Evolutionary conservation across 2,113 vertebrate species (phyloP), one percentile per base, ranked within the genome.

Genomic region (Ceyx cyanopectus): DNA sequence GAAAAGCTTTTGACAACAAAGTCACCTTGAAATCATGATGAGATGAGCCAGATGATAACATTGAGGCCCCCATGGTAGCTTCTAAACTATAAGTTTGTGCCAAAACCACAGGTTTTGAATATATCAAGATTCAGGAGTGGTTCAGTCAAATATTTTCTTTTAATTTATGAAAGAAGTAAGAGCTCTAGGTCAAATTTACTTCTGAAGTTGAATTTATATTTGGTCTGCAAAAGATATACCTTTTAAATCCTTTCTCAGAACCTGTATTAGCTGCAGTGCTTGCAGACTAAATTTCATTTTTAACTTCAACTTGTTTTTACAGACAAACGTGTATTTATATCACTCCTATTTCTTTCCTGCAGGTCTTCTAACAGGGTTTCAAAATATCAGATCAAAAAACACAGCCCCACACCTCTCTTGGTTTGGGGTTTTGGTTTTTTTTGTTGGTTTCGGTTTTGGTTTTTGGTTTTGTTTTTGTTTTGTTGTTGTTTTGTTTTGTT

Each of bases 61-160:
- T 78, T 62, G 13, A 93, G 23, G 67, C 10, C 11, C 6, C 7
- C 0, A 0, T 29, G 6, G 14, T 68, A 61, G 34, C 43, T 87
- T 85, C 27, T 70, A 40, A 87, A 62, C 22, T 60, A 2, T 29
- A 57, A 54, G 16, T 63, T 67, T 60, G 7, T 88, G 29, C 51
- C 34, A 34, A 62, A 67, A 30, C 5, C 60, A 70, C 26, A 56
- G 46, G 10, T 77, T 85, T 83, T 77, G n/a, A 90, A 63, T 16
- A 12, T 22, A 56, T 12, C 41, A 81, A 84, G 74, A 75, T 91
- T 93, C 20, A 43, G 12, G 46, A 73, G 30, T 70, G 5, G 18
- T 70, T 80, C 26, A 62, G n/a, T 83, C 79, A 92, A 94, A 80
- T 94, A 93, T 91, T 96, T 92, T 92, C 48, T 86, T 94, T 90